Percentiles rank a stretch among this genome's conserved stretches.
phyloP scores from a whole-genome alignment of 2,113 vertebrate genomes.

The Poeciliopsis turrubarensis region DNA sequence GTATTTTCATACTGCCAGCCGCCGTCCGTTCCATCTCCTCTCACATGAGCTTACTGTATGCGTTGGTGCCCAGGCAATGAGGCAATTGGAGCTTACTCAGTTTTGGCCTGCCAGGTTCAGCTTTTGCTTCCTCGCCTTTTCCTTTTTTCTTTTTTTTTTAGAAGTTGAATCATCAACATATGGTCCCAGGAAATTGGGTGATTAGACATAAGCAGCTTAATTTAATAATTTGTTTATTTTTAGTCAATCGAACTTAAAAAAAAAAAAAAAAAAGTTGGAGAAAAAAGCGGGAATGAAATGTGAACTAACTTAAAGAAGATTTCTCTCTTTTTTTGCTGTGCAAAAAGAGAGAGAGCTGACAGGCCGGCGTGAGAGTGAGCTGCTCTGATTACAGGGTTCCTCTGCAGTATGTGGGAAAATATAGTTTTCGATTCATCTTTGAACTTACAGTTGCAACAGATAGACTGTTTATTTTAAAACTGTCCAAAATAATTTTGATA shows the following conservation, averaged over 20 bases:
- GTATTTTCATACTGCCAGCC: conserved; percentile 18
- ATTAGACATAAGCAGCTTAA: not conserved
- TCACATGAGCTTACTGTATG: conserved; percentile 20
- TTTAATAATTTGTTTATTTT: not conserved
- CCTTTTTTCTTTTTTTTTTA: not conserved
- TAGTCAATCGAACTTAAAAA: not conserved
- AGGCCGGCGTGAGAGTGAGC: not conserved
- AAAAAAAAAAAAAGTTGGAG: not conserved
- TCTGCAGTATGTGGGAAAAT: not conserved
- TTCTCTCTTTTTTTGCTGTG: not conserved
- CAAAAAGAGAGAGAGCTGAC: not conserved
- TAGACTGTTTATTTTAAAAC: no score
- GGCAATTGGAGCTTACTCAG: not conserved
- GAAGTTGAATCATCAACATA: not conserved
- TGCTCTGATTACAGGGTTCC: not conserved
- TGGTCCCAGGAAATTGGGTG: not conserved
- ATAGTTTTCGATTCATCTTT: no score
- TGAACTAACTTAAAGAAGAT: not conserved
- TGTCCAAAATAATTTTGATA: no score
- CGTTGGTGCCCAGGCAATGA: not conserved
- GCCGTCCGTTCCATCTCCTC: conserved; percentile 25
- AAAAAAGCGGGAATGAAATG: not conserved
- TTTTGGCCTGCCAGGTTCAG: not conserved
- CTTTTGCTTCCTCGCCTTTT: not conserved
- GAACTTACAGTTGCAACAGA: no score